A percentile compares a stretch with the other conserved stretches of the same genome.
Evolutionary conservation across 2,888 invertebrate genomes (phyloP).

Genomic region (Dryobotodes eremita): DNA sequence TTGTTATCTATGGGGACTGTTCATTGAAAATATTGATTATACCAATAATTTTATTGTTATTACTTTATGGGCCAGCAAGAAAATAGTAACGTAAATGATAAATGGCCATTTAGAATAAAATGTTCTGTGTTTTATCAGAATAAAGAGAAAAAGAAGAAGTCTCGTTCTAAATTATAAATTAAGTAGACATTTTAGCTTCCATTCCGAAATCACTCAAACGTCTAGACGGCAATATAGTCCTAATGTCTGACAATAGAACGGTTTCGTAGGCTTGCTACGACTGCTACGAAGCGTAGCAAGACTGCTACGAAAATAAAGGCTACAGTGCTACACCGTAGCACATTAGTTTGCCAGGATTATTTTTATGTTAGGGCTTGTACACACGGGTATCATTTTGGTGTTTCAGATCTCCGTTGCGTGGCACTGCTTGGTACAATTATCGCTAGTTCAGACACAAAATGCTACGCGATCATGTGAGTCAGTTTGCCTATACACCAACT

Average conservation of each 20-base stretch:
- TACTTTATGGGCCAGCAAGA: neutral
- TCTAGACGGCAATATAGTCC: constrained; percentile 28
- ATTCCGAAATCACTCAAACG: constrained; percentile 30
- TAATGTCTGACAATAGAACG: constrained; percentile 9
- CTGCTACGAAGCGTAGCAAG: constrained; percentile 18
- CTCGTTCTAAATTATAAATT: neutral
- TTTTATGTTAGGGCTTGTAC: neutral
- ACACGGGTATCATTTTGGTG: too few relatives aligned
- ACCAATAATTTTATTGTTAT: neutral
- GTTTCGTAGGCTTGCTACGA: constrained; percentile 49
- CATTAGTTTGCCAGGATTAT: neutral
- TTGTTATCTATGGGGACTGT: neutral
- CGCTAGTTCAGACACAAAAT: neutral
- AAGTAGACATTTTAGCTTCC: neutral
- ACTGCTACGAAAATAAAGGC: constrained; percentile 33
- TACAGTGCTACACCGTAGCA: constrained; percentile 33
- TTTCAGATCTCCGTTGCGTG: neutral
- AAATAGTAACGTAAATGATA: neutral
- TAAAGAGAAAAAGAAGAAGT: neutral
- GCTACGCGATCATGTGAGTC: neutral
- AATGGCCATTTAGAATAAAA: neutral
- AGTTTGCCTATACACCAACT: neutral
- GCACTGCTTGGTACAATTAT: neutral
- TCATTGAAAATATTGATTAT: neutral
- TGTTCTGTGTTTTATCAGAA: neutral